These are phyloP conservation scores for Prochilodus magdalenae DNA, from an alignment of 2,113 vertebrate genomes.

Conservation along the genomic window DNA sequence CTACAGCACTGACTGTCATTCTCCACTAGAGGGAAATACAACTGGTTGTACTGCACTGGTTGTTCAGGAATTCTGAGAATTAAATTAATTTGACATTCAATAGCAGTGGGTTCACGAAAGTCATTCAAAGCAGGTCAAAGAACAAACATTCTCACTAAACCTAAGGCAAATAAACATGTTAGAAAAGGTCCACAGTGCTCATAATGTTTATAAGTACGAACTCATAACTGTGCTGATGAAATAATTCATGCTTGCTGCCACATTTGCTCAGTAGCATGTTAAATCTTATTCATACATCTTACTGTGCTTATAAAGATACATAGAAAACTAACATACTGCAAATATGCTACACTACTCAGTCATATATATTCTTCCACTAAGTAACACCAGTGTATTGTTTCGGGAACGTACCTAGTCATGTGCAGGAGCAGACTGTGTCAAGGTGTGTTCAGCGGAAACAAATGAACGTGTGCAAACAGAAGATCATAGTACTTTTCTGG, in stretches of 20 bases:
- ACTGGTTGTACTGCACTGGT: background rate
- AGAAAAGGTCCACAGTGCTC: too few relatives aligned
- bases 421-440: background rate
- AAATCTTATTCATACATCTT: background rate
- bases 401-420: background rate
- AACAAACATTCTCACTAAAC: background rate
- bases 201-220: background rate
- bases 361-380: background rate
- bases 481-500: constrained; percentile 12
- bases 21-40: constrained; percentile 32
- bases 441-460: constrained; percentile 3
- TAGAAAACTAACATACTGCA: background rate
- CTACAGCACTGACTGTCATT: too few relatives aligned
- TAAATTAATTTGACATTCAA: background rate
- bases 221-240: background rate
- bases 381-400: background rate
- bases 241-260: background rate
- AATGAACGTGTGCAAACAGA: background rate
- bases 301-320: background rate
- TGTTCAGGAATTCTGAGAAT: background rate
- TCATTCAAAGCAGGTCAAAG: background rate
- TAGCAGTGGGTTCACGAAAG: background rate
- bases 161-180: background rate
- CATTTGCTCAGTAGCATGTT: background rate
- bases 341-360: background rate